A percentile compares a stretch with the other conserved stretches of the same genome.
phyloP scores from a whole-genome alignment of 2,888 invertebrate species.

The Lomographa bimaculata region DNA sequence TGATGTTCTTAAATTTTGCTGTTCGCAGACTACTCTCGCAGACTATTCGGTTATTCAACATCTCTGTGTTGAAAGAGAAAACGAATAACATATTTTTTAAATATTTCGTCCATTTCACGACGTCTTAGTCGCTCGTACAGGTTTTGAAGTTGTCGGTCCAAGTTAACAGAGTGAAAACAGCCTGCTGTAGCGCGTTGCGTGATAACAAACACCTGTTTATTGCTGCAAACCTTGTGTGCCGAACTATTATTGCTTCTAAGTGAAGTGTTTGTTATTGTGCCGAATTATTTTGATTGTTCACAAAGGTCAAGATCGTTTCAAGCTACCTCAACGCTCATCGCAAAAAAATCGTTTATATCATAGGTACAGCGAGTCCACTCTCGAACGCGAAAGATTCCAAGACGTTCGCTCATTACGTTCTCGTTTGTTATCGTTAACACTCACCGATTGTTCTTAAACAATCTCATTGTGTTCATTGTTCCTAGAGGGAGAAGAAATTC shows the following conservation, averaged over 20 bases:
- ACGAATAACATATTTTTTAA: conserved; percentile 63
- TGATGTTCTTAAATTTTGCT: too few species aligned
- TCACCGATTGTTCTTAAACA: conserved; percentile 63
- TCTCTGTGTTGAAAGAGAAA: conserved; percentile 61
- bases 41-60: conserved; percentile 48
- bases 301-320: conserved; percentile 64
- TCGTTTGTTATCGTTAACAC: conserved; percentile 68
- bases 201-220: conserved; percentile 68
- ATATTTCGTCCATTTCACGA: conserved; percentile 67
- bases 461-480: conserved; percentile 67
- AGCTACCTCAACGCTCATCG: conserved; percentile 42
- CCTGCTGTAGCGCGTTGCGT: conserved; percentile 59
- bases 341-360: conserved; percentile 45
- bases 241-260: conserved; percentile 51
- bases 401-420: conserved; percentile 42
- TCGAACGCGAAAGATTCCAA: conserved; percentile 49
- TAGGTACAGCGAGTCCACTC: conserved; percentile 38
- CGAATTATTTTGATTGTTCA: conserved; percentile 53
- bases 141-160: conserved; percentile 60
- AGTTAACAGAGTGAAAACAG: conserved; percentile 69
- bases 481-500: conserved; percentile 47
- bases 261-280: conserved; percentile 36
- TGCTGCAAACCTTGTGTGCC: conserved; percentile 59
- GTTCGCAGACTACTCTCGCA: too few species aligned
- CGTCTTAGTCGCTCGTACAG: conserved; percentile 46